A percentile compares a stretch with the other conserved stretches of the same genome.
phyloP scores from a whole-genome alignment of 2,888 invertebrate genomes.

The Drosophila mercatorum region DNA sequence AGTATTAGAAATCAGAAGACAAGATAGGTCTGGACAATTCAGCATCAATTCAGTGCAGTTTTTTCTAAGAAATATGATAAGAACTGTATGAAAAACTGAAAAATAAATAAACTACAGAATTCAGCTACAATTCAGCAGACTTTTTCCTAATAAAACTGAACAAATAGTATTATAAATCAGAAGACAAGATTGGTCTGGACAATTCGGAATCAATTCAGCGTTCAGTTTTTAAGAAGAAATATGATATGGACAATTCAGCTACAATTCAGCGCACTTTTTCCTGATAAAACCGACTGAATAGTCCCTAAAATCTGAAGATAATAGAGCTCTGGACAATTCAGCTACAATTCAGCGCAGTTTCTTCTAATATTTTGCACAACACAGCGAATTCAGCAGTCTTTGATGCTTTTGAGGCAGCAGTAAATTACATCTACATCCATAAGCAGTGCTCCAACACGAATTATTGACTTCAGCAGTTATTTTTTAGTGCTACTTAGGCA shows the following conservation, averaged over 20 bases:
- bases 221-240: neutral
- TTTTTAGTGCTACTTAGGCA: conserved; percentile 49
- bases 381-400: conserved; percentile 31
- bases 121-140: neutral
- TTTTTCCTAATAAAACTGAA: neutral
- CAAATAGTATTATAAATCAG: neutral
- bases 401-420: conserved; percentile 16
- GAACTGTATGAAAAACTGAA: neutral
- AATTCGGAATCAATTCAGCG: conserved; percentile 14
- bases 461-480: conserved; percentile 44
- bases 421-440: conserved; percentile 4
- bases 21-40: neutral
- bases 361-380: neutral
- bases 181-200: neutral
- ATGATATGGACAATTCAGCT: neutral
- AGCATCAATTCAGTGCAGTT: neutral
- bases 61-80: neutral
- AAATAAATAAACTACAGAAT: too few relatives aligned
- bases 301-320: neutral
- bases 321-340: neutral
- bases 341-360: conserved; percentile 12
- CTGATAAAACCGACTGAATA: neutral
- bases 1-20: too few relatives aligned
- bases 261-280: neutral
- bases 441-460: conserved; percentile 57